Conservation (phyloP, 2,888 invertebrate species). For the Spialia ferax region DNA sequence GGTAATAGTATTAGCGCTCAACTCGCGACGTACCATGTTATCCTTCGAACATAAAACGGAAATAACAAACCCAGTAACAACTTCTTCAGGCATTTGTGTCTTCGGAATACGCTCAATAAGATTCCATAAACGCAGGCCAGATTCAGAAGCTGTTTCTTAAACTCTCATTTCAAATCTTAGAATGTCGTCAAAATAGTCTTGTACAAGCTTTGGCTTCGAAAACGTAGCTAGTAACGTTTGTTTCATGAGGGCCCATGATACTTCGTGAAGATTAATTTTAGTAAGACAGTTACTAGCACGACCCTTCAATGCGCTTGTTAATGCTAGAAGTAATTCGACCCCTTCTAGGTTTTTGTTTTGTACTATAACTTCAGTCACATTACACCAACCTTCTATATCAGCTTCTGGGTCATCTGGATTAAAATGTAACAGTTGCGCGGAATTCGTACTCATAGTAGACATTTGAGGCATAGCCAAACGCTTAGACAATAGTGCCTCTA, state of each 20-base stretch:
- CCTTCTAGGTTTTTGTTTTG: not conserved
- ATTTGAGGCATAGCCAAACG: not conserved
- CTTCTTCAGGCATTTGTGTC: not conserved
- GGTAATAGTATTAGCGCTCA: not conserved
- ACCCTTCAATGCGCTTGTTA: not conserved
- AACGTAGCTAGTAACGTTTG: not conserved
- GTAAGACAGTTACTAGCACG: slow-evolving; percentile 1
- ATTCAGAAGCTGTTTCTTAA: slow-evolving; percentile 2
- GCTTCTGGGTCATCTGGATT: not conserved
- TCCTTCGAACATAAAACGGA: not conserved
- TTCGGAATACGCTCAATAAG: not conserved
- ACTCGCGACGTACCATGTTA: not conserved
- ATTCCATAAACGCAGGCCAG: not conserved
- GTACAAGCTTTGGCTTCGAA: not conserved
- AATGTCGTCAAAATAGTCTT: not conserved
- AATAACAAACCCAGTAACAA: not conserved
- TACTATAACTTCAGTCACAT: not conserved
- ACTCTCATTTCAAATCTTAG: not conserved
- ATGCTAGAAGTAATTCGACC: not conserved
- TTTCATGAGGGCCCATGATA: not conserved
- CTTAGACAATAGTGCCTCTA: not conserved
- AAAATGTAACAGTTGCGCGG: not conserved
- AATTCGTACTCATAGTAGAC: not conserved
- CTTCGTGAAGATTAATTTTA: not conserved
- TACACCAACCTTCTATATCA: not conserved